Base-by-base conservation (phyloP, 2,888 invertebrate genomes). In the Nyleta sp. region DNA sequence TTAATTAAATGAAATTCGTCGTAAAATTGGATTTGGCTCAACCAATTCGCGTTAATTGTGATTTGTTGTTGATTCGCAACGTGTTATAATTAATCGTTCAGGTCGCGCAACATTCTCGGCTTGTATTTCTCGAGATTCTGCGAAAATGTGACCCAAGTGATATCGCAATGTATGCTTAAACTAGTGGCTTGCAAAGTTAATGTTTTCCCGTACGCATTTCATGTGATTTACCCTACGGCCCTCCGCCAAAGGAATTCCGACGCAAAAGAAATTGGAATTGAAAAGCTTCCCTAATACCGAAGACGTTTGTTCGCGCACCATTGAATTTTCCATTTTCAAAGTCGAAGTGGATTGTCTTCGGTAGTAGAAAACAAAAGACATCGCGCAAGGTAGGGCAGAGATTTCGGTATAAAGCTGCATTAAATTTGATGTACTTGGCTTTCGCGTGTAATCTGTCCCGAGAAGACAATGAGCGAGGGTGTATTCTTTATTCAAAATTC, bases 311-410 rank as follows among this genome's bases (percentile, higher is more conserved):
- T 79, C 79, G 70, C 79, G 75, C 75, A 20, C 72, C 75, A 75
- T 75, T 79, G 79, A 79, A 79, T 79, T 79, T 79, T 68, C 79
- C 75, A 79, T 79, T 79, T 75, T 75, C 71, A 75, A 72, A 79
- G 75, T 79, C 50, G 46, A 75, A 79, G 79, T 79, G 65, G 67
- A 75, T 79, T 79, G 75, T 75, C 79, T 79, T 75, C 24, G 62
- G 62, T 71, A 65, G 68, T 60, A 35, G 31, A 48, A 75, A 79
- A 74, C 67, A 75, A 79, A 68, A 74, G 73, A 59, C 52, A 46
- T 38, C 38, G 42, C 60, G 60, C 17, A 59, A 53, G 42, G 57
- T 55, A 55, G 35, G 42, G 42, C 33, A 15, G 42, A 72, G 65
- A 72, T 77, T 78, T 78, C 22, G 62, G 60, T 35, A 67, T 55